Evolutionary conservation across 2,113 vertebrate genomes (phyloP), one percentile per base, ranked within the genome.

Genomic region (Eira barbara): DNA sequence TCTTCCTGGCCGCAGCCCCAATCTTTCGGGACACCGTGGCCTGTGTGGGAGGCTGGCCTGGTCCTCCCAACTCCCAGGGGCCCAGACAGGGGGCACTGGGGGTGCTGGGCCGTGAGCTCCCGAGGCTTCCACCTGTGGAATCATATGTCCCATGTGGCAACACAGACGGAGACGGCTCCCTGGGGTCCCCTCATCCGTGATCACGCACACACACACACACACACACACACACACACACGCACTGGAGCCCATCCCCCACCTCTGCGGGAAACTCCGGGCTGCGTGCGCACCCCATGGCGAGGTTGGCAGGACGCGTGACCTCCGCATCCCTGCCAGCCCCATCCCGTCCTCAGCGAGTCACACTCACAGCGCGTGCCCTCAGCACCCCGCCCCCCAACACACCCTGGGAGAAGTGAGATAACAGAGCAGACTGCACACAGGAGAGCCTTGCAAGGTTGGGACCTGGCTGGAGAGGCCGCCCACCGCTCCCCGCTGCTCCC

Each of bases 1-100:
- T 42, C 11, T 3, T 39, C 36, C 36, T 7, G 36, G 23, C 21
- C 5, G 6, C 13, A 42, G 73, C 6, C 23, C 13, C 39, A 1
- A 0, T 7, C 73, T 29, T 29, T 25, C 0, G 25, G 73, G 71
- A 73, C 36, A 3, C 11, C 4, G 1, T 25, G 36, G 21, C 36
- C 21, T 25, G 71, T 0, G 36, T n/a, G n/a, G n/a, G n/a, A n/a
- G 69, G n/a, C n/a, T 5, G 9, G 69, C 20, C 69, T 73, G n/a
- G 69, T 71, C 10, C 20, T 12, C n/a, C n/a, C 4, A 21, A 18
- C n/a, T 23, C n/a, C 9, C 20, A 36, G n/a, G 69, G 10, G 9
- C 67, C 67, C 8, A 20, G n/a, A 36, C 9, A 11, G n/a, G 20
- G n/a, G 3, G 18, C 20, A 4, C 20, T 2, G 2, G 1, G 20